Base-by-base conservation (phyloP, 2,888 invertebrate species). In the Campoplex capitator region DNA sequence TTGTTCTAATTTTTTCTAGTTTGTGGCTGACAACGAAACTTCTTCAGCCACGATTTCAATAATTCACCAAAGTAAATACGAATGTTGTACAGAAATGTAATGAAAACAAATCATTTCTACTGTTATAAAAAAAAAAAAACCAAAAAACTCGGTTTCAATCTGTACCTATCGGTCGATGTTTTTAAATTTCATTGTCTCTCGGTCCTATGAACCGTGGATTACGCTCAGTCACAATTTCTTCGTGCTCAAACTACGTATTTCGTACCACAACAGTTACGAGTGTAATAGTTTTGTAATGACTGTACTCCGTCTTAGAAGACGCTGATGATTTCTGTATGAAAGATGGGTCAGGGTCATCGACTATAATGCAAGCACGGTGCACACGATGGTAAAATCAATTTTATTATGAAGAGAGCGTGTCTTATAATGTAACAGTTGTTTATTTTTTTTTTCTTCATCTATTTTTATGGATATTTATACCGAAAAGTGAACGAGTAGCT, bases 301-400 rank as follows among this genome's bases (percentile, higher is more conserved):
- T 92, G 92, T 92, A 92, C 92, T 80, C 86, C 89, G 89, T 90
- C 91, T 92, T 89, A 90, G 91, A 92, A 92, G 91, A 92, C 91
- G 88, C 88, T 92, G 91, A 92, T 92, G 91, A 92, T 92, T 88
- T 92, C 90, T 92, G 90, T 92, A 92, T 91, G 91, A 91, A 91
- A 92, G 92, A 92, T 92, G 92, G 92, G 92, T 92, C 92, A 92
- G 91, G 92, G 92, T 92, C 92, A 92, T 90, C 88, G 89, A 91
- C 91, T 90, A 23, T 23, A 68, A 92, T 91, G 82, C 82, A 84
- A 74, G 65, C 35, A 16, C 42, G 76, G 92, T 92, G 92, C 92
- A 92, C 89, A 89, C 92, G 62, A 81, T 79, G 88, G 67, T 91
- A 92, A 92, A 91, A 92, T 62, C 80, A 88, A 88, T 48, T 67